Evolutionary conservation across 2,113 vertebrate species (phyloP).

Genomic region (Nesogale talazaci): DNA sequence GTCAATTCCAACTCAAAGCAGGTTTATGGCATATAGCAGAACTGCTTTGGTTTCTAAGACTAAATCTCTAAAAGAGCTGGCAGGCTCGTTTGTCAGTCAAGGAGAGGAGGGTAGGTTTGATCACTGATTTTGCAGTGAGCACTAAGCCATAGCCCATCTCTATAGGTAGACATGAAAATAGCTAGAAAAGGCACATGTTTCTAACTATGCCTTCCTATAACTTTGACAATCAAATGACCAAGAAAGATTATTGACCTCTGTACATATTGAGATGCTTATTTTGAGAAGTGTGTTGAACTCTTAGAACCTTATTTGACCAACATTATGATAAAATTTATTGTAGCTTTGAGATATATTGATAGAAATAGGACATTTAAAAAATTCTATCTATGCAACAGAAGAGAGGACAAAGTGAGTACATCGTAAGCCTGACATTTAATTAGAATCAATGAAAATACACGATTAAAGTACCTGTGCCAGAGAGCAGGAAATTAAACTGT

Average conservation of each 20-base stretch:
- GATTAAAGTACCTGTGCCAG: slow-evolving; percentile 37
- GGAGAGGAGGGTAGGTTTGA: too few relatives aligned
- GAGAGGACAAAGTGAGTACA: slow-evolving; percentile 46
- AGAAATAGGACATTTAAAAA: neutral
- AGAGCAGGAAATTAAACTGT: slow-evolving; percentile 71
- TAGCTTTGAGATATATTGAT: slow-evolving; percentile 3
- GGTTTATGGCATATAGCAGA: too few relatives aligned
- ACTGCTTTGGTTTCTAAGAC: too few relatives aligned
- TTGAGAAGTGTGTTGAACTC: neutral
- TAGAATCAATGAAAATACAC: slow-evolving; percentile 61
- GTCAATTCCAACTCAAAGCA: too few relatives aligned
- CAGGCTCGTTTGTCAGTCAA: too few relatives aligned
- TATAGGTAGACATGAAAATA: neutral
- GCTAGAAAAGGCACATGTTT: neutral
- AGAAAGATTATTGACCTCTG: neutral
- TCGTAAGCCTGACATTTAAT: slow-evolving; percentile 56
- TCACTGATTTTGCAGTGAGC: too few relatives aligned
- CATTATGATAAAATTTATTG: slow-evolving; percentile 26
- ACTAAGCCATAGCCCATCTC: too few relatives aligned
- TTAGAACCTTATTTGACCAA: neutral
- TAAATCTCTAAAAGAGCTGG: too few relatives aligned
- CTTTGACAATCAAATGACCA: slow-evolving; percentile 22
- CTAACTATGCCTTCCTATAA: neutral
- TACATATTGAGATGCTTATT: neutral
- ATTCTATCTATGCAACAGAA: neutral